Evolutionary conservation across 2,797 vertebrate genomes (phyloP).

Genomic region (Toxotes lorentzi): DNA sequence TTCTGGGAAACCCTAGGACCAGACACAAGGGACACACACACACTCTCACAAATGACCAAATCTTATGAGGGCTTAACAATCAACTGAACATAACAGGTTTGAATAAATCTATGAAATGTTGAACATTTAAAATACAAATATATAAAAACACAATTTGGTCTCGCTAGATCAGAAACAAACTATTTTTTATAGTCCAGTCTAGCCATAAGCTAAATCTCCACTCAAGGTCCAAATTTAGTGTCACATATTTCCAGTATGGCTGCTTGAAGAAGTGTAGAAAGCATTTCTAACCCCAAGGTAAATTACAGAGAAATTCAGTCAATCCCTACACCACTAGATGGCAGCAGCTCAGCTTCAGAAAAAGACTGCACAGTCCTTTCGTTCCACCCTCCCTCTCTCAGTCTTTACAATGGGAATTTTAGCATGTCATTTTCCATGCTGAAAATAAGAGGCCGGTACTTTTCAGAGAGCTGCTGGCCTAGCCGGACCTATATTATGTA

Average conservation of each 20-base stretch:
- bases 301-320: conserved; percentile 16
- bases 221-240: conserved; percentile 45
- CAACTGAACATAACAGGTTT: not conserved
- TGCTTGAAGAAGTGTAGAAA: conserved; percentile 48
- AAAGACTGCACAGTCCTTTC: conserved; percentile 10
- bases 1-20: conserved; percentile 89
- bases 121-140: not conserved
- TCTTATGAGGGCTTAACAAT: not conserved
- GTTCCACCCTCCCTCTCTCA: conserved; percentile 1
- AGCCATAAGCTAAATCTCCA: conserved; percentile 26
- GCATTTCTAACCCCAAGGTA: conserved; percentile 29
- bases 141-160: not conserved
- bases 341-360: conserved; percentile 86
- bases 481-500: conserved; percentile 23
- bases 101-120: conserved; percentile 12
- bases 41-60: not conserved
- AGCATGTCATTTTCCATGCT: conserved; percentile 71
- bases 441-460: conserved; percentile 51
- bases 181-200: not conserved
- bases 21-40: conserved; percentile 25
- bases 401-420: conserved; percentile 71
- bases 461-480: conserved; percentile 45
- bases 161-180: conserved; percentile 13
- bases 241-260: conserved; percentile 39
- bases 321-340: conserved; percentile 85